phyloP scores from a whole-genome alignment of 2,888 invertebrate species.

The Lasioglossum morio region DNA sequence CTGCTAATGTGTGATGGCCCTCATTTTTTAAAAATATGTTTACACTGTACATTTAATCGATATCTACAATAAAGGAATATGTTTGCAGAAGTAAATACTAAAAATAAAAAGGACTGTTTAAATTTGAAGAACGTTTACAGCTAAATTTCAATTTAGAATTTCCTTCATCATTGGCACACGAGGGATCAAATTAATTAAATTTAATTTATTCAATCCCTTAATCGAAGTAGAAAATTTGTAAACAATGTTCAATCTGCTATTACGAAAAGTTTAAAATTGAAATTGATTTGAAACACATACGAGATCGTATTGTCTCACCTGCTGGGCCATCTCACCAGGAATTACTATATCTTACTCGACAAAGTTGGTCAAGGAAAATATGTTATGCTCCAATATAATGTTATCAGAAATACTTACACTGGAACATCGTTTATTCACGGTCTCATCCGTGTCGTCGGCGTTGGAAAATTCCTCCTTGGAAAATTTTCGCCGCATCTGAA shows the following conservation, averaged over 20 bases:
- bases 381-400: neutral
- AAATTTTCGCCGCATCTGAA: constrained; percentile 77
- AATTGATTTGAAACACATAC: neutral
- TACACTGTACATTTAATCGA: neutral
- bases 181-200: neutral
- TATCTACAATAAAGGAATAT: neutral
- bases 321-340: neutral
- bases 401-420: constrained; percentile 75
- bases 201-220: neutral
- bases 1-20: neutral
- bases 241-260: no score
- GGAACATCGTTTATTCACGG: constrained; percentile 80
- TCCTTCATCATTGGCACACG: neutral
- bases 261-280: neutral
- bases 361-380: no score
- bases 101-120: neutral
- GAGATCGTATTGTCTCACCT: neutral
- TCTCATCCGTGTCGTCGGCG: constrained; percentile 82
- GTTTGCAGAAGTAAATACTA: neutral
- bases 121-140: neutral
- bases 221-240: neutral
- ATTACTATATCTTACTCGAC: neutral
- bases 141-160: neutral
- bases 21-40: neutral
- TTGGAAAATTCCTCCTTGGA: constrained; percentile 82